Conservation (phyloP, 1,140 invertebrate species). For the Drosophila novamexicana region DNA sequence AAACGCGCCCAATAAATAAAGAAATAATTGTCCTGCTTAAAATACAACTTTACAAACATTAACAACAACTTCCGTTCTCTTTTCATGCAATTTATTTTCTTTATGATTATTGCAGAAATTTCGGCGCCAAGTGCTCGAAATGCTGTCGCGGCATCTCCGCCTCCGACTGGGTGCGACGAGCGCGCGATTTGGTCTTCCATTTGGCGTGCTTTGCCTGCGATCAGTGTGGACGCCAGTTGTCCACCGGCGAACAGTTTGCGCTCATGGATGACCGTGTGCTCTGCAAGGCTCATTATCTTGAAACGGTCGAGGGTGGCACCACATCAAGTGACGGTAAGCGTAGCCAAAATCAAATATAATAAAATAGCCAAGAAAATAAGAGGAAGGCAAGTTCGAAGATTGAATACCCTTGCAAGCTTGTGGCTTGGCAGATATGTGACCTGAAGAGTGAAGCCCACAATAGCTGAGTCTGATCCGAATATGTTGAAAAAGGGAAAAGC, state of each 20-base stretch:
- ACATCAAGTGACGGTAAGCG: slow-evolving; percentile 93
- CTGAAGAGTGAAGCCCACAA: too few relatives aligned
- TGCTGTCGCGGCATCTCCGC: slow-evolving; percentile 96
- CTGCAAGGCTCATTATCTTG: slow-evolving; percentile 98
- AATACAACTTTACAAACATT: slow-evolving; percentile 15
- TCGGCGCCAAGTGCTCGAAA: slow-evolving; percentile 98
- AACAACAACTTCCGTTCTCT: slow-evolving; percentile 50
- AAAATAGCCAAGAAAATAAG: not conserved
- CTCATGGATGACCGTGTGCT: slow-evolving; percentile 95
- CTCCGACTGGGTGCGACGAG: slow-evolving; percentile 98
- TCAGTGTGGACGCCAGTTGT: slow-evolving; percentile 97
- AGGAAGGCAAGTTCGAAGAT: not conserved
- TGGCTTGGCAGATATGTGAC: too few relatives aligned
- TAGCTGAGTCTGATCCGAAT: too few relatives aligned
- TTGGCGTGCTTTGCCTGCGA: slow-evolving; percentile 99
- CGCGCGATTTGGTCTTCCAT: slow-evolving; percentile 97
- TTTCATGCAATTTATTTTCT: slow-evolving; percentile 32
- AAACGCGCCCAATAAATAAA: not conserved
- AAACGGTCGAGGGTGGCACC: slow-evolving; percentile 95
- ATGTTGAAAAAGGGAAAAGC: too few relatives aligned
- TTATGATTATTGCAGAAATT: slow-evolving; percentile 90
- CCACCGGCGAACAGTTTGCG: slow-evolving; percentile 98
- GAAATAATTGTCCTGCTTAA: too few relatives aligned
- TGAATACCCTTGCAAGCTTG: too few relatives aligned
- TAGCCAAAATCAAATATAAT: slow-evolving; percentile 23